These are phyloP conservation scores for Plumapathes pennacea DNA, from an alignment of 92 coral and sea anemone genomes.

Conservation along the genomic window DNA sequence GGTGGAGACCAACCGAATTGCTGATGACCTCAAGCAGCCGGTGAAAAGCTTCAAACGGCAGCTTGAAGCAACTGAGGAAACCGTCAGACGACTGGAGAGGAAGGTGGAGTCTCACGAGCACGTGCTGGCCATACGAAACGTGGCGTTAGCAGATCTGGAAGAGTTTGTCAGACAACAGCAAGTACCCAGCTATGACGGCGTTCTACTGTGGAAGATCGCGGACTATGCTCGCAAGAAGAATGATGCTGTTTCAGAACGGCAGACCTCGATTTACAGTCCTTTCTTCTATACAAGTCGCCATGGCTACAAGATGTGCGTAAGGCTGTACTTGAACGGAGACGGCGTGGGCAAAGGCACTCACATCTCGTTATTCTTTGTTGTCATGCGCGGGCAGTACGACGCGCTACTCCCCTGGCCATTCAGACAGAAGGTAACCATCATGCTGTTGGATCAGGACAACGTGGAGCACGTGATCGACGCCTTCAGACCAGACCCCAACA, in stretches of 20 bases:
- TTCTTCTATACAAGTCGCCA: slow-evolving; percentile 84
- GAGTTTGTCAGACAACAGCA: slow-evolving; percentile 31
- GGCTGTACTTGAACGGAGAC: slow-evolving; percentile 81
- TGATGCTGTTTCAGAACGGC: slow-evolving; percentile 31
- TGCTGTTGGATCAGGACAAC: slow-evolving; percentile 69
- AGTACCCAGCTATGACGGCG: slow-evolving; percentile 27
- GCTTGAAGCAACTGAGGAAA: slow-evolving; percentile 6
- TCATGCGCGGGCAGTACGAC: slow-evolving; percentile 91
- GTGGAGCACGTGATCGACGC: slow-evolving; percentile 67
- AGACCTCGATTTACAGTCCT: slow-evolving; percentile 82
- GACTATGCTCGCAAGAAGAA: slow-evolving; percentile 16
- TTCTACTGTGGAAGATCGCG: slow-evolving; percentile 27
- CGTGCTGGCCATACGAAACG: slow-evolving; percentile 31
- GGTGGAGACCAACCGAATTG: slow-evolving; percentile 23
- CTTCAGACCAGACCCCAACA: slow-evolving; percentile 94
- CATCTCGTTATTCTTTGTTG: slow-evolving; percentile 74
- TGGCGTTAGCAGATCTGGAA: slow-evolving; percentile 25
- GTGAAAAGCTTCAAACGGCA: slow-evolving; percentile 7
- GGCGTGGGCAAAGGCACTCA: slow-evolving; percentile 72
- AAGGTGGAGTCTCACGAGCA: slow-evolving; percentile 17
- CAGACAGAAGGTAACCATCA: slow-evolving; percentile 71
- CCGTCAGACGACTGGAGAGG: not conserved
- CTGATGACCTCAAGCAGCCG: not conserved
- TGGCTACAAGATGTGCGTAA: slow-evolving; percentile 82
- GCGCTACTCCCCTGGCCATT: slow-evolving; percentile 89